Percentiles rank a stretch among this genome's conserved stretches.
Evolutionary conservation across 2,888 invertebrate genomes (phyloP).

Genomic region (Cepaea hortensis): DNA sequence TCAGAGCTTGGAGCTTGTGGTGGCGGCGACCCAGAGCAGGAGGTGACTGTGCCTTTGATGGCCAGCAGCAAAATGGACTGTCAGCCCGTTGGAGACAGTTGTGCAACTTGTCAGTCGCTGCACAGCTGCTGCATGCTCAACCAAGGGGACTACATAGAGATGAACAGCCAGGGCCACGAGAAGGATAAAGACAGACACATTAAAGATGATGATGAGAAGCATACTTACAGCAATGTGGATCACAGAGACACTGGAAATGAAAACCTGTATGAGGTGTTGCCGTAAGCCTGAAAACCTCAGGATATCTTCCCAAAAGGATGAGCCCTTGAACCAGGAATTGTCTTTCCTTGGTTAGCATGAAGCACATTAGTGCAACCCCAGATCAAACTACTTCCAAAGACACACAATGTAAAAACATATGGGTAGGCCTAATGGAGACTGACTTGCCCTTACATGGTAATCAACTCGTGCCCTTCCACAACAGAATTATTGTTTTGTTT

Average conservation of each 20-base stretch:
- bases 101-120: background rate
- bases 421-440: no score
- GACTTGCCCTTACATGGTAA: no score
- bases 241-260: slow-evolving; percentile 29
- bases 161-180: slow-evolving; percentile 19
- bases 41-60: slow-evolving; percentile 31
- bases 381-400: background rate
- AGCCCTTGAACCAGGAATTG: background rate
- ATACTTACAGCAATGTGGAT: slow-evolving; percentile 46
- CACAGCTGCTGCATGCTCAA: background rate
- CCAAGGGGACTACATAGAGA: slow-evolving; percentile 40
- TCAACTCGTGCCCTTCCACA: no score
- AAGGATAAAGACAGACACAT: background rate
- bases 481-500: no score
- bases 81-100: background rate
- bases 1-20: slow-evolving; percentile 49
- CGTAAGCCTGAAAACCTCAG: background rate
- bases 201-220: slow-evolving; percentile 28
- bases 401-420: no score
- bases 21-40: slow-evolving; percentile 26
- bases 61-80: background rate
- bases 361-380: background rate
- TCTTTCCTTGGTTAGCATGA: background rate
- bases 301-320: background rate
- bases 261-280: slow-evolving; percentile 45